Conservation (phyloP, 1,140 invertebrate species). For the Mycetomoellerius zeteki region DNA sequence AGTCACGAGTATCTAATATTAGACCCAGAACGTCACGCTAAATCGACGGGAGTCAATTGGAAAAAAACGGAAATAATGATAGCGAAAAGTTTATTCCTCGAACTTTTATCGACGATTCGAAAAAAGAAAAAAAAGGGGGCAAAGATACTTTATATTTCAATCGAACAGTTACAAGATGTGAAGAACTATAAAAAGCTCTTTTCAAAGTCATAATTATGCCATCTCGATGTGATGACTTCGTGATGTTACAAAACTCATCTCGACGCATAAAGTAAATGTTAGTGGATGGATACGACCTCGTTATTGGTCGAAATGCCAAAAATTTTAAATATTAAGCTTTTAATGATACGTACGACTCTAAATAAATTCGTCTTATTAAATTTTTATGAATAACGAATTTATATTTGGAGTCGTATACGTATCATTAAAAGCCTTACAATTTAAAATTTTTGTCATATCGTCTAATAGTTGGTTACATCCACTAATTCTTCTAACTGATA, state of each 20-base stretch:
- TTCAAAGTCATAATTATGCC: neutral
- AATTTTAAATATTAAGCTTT: too few relatives aligned
- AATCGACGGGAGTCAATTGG: constrained; percentile 23
- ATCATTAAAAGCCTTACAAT: too few relatives aligned
- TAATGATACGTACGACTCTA: too few relatives aligned
- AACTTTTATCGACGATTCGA: neutral
- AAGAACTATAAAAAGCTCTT: neutral
- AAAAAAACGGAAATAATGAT: neutral
- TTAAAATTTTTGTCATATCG: too few relatives aligned
- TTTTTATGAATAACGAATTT: too few relatives aligned
- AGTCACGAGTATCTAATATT: constrained; percentile 46
- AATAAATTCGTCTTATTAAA: too few relatives aligned
- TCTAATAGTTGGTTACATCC: too few relatives aligned
- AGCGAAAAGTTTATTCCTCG: too few relatives aligned
- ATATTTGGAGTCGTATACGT: too few relatives aligned
- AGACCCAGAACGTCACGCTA: constrained; percentile 1
- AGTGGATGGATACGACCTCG: too few relatives aligned
- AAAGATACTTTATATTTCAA: neutral
- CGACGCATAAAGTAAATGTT: neutral
- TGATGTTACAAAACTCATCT: neutral
- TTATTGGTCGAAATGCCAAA: too few relatives aligned
- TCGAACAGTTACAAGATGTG: neutral
- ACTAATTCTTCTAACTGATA: too few relatives aligned
- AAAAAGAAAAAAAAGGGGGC: neutral
- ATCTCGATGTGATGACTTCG: neutral